Evolutionary conservation across 2,797 vertebrate species (phyloP).

Genomic region (Syngnathus acus): DNA sequence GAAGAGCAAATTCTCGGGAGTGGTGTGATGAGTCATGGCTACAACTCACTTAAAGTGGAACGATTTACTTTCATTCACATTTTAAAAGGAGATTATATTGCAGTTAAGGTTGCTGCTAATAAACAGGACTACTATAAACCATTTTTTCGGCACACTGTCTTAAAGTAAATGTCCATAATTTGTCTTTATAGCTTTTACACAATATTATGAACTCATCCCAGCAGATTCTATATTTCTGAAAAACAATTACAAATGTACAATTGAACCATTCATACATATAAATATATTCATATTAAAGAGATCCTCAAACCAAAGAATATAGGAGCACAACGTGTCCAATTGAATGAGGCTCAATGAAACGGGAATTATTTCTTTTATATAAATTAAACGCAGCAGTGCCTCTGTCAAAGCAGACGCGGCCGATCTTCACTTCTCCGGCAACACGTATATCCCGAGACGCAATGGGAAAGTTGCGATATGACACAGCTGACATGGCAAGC

Average conservation of each 20-base stretch:
- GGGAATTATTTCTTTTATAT: slow-evolving; percentile 17
- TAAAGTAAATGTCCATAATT: no score
- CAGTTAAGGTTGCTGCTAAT: background rate
- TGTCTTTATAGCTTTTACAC: no score
- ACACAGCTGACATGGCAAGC: slow-evolving; percentile 40
- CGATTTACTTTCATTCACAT: slow-evolving; percentile 10
- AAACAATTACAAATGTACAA: background rate
- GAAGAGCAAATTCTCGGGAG: slow-evolving; percentile 15
- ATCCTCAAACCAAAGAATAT: background rate
- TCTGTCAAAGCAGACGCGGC: slow-evolving; percentile 29
- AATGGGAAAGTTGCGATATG: slow-evolving; percentile 29
- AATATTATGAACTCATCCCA: no score
- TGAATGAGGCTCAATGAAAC: slow-evolving; percentile 21
- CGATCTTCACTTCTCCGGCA: slow-evolving; percentile 3
- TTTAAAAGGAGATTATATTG: slow-evolving; percentile 11
- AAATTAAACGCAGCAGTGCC: slow-evolving; percentile 32
- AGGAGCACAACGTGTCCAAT: slow-evolving; percentile 1
- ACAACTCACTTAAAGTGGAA: slow-evolving; percentile 17
- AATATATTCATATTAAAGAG: no score
- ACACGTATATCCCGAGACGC: slow-evolving; percentile 35
- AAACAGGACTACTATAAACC: no score
- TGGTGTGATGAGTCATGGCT: slow-evolving; percentile 8
- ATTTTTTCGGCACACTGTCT: no score
- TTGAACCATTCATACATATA: no score
- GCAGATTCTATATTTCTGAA: no score